A percentile compares a stretch with the other conserved stretches of the same genome.
Conservation (phyloP, 2,113 vertebrate genomes). For the Labeo catla region DNA sequence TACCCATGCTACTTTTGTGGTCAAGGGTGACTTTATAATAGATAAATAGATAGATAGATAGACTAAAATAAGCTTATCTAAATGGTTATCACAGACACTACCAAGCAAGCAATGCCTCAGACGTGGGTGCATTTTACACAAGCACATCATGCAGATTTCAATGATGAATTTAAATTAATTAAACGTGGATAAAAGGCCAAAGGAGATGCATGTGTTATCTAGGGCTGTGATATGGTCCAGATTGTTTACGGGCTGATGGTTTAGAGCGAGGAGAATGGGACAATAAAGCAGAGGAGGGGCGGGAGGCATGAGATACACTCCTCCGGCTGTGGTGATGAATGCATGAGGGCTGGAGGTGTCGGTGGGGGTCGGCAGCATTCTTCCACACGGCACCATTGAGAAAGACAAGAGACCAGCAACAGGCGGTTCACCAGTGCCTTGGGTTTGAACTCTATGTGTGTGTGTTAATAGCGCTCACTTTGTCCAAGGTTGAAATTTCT, state of each 20-base stretch:
- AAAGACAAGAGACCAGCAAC: conserved; percentile 60
- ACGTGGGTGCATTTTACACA: too few relatives aligned
- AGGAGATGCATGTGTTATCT: conserved; percentile 11
- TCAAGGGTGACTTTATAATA: too few relatives aligned
- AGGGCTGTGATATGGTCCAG: conserved; percentile 26
- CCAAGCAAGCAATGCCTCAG: too few relatives aligned
- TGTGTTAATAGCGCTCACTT: background rate
- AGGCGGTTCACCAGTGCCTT: conserved; percentile 46
- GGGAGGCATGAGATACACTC: conserved; percentile 55
- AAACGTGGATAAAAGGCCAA: conserved; percentile 50
- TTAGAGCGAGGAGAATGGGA: conserved; percentile 65
- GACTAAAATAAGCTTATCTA: too few relatives aligned
- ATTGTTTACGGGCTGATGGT: conserved; percentile 41
- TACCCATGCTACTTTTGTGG: too few relatives aligned
- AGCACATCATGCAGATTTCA: background rate
- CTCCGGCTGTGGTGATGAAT: conserved; percentile 66
- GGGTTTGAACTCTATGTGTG: conserved; percentile 29
- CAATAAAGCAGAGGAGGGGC: conserved; percentile 61
- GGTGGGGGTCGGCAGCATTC: conserved; percentile 71
- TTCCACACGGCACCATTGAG: conserved; percentile 66
- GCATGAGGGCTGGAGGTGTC: conserved; percentile 61
- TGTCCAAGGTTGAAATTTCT: background rate
- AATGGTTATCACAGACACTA: too few relatives aligned
- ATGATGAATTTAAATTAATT: background rate
- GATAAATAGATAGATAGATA: too few relatives aligned